Base-by-base conservation (phyloP, 1,140 invertebrate species). In the Cydia pomonella region DNA sequence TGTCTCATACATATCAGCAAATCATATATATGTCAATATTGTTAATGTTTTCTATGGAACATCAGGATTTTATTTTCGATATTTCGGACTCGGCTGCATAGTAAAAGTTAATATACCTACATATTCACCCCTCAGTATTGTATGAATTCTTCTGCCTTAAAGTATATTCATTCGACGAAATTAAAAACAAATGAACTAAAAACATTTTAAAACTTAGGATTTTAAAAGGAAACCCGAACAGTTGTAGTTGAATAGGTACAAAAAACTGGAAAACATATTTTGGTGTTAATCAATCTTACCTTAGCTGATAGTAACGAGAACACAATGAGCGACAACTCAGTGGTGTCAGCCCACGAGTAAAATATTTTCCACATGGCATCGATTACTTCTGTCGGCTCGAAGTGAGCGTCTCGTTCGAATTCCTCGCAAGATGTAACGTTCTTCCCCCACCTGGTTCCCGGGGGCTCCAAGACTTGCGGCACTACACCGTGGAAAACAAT, bases 351-450 rank as follows among this genome's bases (percentile, higher is more conserved):
- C 89, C 89, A 90, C 69, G 85, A 88, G 74, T 88, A 92, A 71
- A 91, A 86, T 79, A 92, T 91, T 81, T 89, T 91, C 89, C 89
- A 90, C 80, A 81, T 80, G 2, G 86, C 84, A 74, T 88, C 86
- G 27, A 90, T 79, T 50, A 89, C 75, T 59, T 84, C 74, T 21
- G 84, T 81, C 0, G 87, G 82, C 47, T 86, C 79, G 73, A 91
- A 90, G 16, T 74, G 75, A 6, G 85, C 84, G 10, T 74, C 83
- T 9, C 63, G 75, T 79, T 90, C 88, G 41, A 92, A 92, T 79
- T 88, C 82, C 72, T 92, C 87, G 73, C 88, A 92, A 64, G 85
- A 85, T 1, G 87, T 89, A 71, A 79, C 73, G 50, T 80, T 76
- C 18, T 79, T 72, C 64, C 27, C 50, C 41, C 53, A 59, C 53